Base-by-base conservation (phyloP, 2,113 vertebrate species). In the Aix galericulata region DNA sequence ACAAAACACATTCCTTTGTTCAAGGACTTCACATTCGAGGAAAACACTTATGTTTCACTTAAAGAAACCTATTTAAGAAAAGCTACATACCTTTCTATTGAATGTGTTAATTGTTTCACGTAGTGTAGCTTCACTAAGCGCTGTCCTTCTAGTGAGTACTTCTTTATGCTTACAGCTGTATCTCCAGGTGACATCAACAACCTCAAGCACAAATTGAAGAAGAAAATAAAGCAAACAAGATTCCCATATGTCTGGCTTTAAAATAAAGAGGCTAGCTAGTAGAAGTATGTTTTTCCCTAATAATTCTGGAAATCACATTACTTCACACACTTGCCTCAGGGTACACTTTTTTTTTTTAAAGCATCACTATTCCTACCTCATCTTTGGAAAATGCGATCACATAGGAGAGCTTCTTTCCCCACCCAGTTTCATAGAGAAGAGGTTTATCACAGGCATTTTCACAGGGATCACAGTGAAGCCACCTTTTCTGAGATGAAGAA, bases 121-220 rank as follows among this genome's bases (percentile, higher is more conserved):
- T 55, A 99, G 98, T 38, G 98, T 98, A 21, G 98, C 97, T 97
- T 99, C 99, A 66, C 98, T 98, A 72, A 99, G 97, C 16, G 96
- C 94, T 31, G 97, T 99, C 94, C 99, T 98, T 94, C 99, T 98
- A 13, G 98, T 95, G 53, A 99, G 96, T 18, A 99, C 98, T 64
- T 99, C 99, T 74, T 98, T 91, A 82, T 99, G 99, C 93, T 99
- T 99, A 97, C 98, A 99, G 92, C 99, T 99, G 90, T 99, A 99
- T 93, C 99, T 98, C 99, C 99, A 99, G 7, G 99, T 99, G 62
- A 99, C 99, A 95, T 99, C 99, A 77, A 99, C 98, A 91, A 99
- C 98, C 99, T 99, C 92, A 85, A 96, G 88, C 17, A 95, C 42
- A 95, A 94, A 50, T 58, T 48, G n/a, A 95, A 88, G 34, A 81